Evolutionary conservation across 2,113 vertebrate species (phyloP).

Genomic region (Aramus guarauna): DNA sequence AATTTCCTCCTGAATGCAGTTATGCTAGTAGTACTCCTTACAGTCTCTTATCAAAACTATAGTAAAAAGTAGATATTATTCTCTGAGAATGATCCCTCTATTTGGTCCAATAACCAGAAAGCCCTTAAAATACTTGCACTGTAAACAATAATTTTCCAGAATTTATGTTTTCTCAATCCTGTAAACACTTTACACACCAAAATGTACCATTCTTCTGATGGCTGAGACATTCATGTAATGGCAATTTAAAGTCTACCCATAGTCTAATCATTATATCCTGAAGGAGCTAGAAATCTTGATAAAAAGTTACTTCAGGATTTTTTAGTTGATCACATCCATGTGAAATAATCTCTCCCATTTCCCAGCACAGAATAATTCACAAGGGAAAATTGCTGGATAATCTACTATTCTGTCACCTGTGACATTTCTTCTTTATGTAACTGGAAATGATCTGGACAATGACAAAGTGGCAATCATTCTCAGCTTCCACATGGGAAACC

Average conservation of each 20-base stretch:
- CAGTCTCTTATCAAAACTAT: background rate
- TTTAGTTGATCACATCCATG: background rate
- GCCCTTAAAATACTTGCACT: background rate
- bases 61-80: background rate
- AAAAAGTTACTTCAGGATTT: background rate
- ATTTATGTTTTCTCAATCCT: background rate
- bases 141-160: background rate
- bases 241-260: background rate
- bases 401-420: background rate
- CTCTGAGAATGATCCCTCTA: background rate
- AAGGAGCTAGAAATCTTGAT: background rate
- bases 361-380: background rate
- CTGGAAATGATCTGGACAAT: background rate
- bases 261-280: background rate
- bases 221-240: background rate
- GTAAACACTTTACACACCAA: background rate
- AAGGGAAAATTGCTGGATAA: background rate
- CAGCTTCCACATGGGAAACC: background rate
- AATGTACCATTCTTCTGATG: background rate
- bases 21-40: background rate
- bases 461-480: background rate
- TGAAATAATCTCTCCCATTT: background rate
- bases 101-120: background rate
- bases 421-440: background rate
- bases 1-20: background rate